phyloP scores from a whole-genome alignment of 2,113 vertebrate species.

The Oncorhynchus tshawytscha region DNA sequence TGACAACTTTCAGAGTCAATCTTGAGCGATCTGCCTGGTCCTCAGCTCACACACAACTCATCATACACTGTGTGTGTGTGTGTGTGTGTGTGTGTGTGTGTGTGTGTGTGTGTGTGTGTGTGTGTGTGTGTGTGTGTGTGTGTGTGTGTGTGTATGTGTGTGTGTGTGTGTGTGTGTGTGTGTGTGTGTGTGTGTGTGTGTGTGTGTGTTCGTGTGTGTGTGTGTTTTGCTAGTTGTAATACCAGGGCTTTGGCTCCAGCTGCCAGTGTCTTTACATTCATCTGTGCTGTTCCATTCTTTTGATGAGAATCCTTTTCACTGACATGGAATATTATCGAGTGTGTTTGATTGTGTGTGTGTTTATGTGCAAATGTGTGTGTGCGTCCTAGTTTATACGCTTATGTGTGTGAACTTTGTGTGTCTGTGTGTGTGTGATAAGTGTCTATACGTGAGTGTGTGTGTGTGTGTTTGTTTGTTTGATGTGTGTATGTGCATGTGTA shows the following conservation, averaged over 20 bases:
- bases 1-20: too few species aligned
- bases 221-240: constrained; percentile 2
- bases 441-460: too few species aligned
- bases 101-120: not conserved
- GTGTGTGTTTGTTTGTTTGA: too few species aligned
- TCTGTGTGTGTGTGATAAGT: not conserved
- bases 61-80: too few species aligned
- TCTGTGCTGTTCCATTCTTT: not conserved
- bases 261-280: constrained; percentile 2
- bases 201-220: not conserved
- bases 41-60: too few species aligned
- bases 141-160: not conserved
- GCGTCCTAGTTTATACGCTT: not conserved
- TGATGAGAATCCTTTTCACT: not conserved
- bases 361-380: not conserved
- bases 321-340: not conserved
- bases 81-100: too few species aligned
- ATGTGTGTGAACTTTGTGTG: not conserved
- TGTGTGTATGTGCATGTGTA: too few species aligned
- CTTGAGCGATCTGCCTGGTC: too few species aligned
- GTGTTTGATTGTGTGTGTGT: not conserved
- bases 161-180: too few species aligned
- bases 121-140: too few species aligned
- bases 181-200: too few species aligned
- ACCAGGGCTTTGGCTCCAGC: constrained; percentile 9